Base-by-base conservation (phyloP, 2,797 vertebrate genomes). In the Avahi laniger region DNA sequence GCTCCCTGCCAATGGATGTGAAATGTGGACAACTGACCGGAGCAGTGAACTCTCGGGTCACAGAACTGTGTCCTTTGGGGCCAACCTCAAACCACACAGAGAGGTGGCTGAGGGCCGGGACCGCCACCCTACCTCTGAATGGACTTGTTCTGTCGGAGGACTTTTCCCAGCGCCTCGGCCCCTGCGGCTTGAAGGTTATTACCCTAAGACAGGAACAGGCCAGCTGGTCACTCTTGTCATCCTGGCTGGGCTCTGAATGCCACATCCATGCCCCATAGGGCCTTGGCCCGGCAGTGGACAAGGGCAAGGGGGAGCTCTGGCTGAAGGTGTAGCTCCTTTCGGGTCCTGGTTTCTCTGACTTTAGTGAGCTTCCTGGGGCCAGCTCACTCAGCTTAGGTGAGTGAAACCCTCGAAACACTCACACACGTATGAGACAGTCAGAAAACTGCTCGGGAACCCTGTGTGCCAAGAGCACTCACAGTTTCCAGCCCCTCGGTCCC, bases 161-260 rank as follows among this genome's bases (percentile, higher is more conserved):
- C 92, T 91, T 98, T 99, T 43, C 99, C 99, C 98, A 99, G 98
- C 63, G 98, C 98, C 94, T 99, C 99, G 0, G 99, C 99, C 63
- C 99, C 99, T 18, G 96, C 4, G 0, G 98, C 98, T 97, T 99
- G 99, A 88, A 99, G 98, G 97, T 99, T 99, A 97, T 99, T 99
- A 24, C 99, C 99, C 99, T 99, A 98, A 93, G 97, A 96, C 13
- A 96, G 63, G 97, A 86, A 73, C 24, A 70, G 24, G 35, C n/a
- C 28, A 30, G 43, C 5, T 12, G 52, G 46, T 96, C 61, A 87
- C 15, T 83, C 50, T 26, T 0, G 0, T 48, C 0, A 1, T 24
- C 61, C 18, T 26, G 46, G 24, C 48, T 69, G 91, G 72, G 24
- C 46, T 91, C 41, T 5, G 20, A 61, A 73, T 4, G 22, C 43